Evolutionary conservation across 2,888 invertebrate species (phyloP), one percentile per base, ranked within the genome.

Genomic region (Fragum whitleyi): DNA sequence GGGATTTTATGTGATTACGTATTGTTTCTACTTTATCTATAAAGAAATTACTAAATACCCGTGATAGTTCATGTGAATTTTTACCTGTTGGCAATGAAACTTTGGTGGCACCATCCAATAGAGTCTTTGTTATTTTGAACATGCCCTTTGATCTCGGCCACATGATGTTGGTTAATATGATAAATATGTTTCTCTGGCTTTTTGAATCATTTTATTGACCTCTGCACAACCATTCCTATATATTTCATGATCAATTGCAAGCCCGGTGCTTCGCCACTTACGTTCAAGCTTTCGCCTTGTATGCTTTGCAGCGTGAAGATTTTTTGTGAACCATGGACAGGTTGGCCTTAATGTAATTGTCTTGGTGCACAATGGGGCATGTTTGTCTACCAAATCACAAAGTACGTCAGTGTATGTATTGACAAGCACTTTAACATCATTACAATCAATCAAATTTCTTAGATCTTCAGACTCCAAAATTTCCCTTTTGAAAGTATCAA

Each of bases 211-310:
- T 61, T 69, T 79, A 76, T 82, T 79, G 5, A 75, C 72, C 21
- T 29, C n/a, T 26, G 79, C 61, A 74, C 78, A 82, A 16, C 79
- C 72, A 11, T 42, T 76, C 72, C 78, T 69, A 29, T 74, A 83
- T 23, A 83, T 83, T 23, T 83, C 72, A 67, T 83, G 76, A 71
- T 76, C 76, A 67, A 81, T 59, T 32, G 69, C 42, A 21, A 77
- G 73, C 65, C 76, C 65, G n/a, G n/a, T n/a, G n/a, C n/a, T n/a
- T n/a, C n/a, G n/a, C n/a, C n/a, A n/a, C n/a, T n/a, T n/a, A n/a
- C n/a, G n/a, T n/a, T n/a, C n/a, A n/a, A n/a, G n/a, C n/a, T n/a
- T n/a, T n/a, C n/a, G n/a, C n/a, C n/a, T n/a, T n/a, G n/a, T n/a
- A n/a, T n/a, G n/a, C n/a, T n/a, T n/a, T n/a, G n/a, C n/a, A n/a